A percentile compares a stretch with the other conserved stretches of the same genome.
phyloP scores from a whole-genome alignment of 2,113 vertebrate genomes.

The Stomatorhinus ivindoensis region DNA sequence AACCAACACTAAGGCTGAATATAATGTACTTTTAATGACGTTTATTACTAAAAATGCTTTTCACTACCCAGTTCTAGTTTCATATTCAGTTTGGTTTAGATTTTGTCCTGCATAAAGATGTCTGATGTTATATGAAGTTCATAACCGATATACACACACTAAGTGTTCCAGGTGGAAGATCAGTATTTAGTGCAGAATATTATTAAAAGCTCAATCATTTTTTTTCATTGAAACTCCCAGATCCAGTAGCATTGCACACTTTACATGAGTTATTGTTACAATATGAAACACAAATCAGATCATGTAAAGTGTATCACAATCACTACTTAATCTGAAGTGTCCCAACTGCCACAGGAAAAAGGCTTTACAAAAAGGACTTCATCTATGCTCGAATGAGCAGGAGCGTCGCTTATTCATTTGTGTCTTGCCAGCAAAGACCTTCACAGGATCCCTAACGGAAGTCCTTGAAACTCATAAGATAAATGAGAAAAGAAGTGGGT shows the following conservation, averaged over 20 bases:
- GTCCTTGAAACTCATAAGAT: neutral
- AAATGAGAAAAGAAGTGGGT: neutral
- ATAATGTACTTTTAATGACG: neutral
- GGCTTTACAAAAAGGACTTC: neutral
- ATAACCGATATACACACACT: neutral
- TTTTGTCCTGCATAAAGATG: neutral
- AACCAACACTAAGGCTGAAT: neutral
- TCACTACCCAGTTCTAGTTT: neutral
- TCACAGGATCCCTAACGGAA: neutral
- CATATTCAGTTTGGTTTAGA: neutral
- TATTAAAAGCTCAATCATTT: neutral
- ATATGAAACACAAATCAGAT: neutral
- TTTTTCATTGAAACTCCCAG: neutral
- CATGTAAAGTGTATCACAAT: neutral
- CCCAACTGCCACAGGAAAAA: neutral
- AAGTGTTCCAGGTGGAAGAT: neutral
- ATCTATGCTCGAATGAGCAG: neutral
- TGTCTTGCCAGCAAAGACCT: neutral
- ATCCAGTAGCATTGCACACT: neutral
- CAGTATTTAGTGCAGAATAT: neutral
- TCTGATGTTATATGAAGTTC: neutral
- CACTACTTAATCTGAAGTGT: neutral
- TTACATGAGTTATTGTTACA: neutral
- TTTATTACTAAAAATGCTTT: neutral
- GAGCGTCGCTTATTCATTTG: neutral